These are phyloP conservation scores for Aegotheles bennettii DNA, from an alignment of 2,113 vertebrate species.

Conservation along the genomic window DNA sequence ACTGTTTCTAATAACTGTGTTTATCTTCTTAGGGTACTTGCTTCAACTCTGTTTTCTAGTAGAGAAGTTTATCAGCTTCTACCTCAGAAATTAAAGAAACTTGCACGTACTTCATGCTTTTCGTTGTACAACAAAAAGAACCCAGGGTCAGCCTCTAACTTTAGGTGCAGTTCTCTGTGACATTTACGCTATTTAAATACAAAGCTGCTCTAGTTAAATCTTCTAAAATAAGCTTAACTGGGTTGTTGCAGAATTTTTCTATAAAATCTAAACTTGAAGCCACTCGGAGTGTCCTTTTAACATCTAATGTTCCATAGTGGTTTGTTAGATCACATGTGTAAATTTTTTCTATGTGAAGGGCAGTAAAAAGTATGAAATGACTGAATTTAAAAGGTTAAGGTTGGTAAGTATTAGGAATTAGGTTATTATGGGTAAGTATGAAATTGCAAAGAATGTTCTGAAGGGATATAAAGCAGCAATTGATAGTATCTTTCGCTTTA, in stretches of 20 bases:
- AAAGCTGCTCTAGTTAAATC: constrained; percentile 25
- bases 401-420: not conserved
- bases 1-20: not conserved
- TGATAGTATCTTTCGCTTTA: not conserved
- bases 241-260: not conserved
- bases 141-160: not conserved
- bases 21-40: not conserved
- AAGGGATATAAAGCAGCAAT: not conserved
- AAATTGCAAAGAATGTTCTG: not conserved
- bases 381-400: not conserved
- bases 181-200: constrained; percentile 5
- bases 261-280: not conserved
- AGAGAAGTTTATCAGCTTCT: not conserved
- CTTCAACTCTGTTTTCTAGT: not conserved
- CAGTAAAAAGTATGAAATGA: not conserved
- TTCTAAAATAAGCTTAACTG: constrained; percentile 18
- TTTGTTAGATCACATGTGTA: not conserved
- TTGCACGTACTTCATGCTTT: not conserved
- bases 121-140: not conserved
- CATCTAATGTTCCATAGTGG: not conserved
- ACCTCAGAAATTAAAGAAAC: not conserved
- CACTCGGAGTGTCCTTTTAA: not conserved
- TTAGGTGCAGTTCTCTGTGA: not conserved
- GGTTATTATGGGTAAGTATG: not conserved
- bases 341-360: not conserved